Evolutionary conservation across 2,797 vertebrate species (phyloP).

Genomic region (Cyprinodon diabolis): DNA sequence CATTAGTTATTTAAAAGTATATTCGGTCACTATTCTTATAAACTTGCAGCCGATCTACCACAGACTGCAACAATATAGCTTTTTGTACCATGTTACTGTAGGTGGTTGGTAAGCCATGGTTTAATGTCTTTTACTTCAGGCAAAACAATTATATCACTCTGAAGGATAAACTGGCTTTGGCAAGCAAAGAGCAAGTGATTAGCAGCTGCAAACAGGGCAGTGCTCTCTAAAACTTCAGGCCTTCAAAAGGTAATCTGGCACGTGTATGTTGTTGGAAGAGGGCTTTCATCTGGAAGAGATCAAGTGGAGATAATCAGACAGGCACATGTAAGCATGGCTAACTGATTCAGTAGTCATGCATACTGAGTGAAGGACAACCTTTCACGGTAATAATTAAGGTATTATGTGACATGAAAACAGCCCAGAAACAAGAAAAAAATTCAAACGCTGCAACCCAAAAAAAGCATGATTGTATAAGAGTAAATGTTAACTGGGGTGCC

Average conservation of each 20-base stretch:
- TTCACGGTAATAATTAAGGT: background rate
- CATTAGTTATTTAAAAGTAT: too few species aligned
- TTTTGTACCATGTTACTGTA: too few species aligned
- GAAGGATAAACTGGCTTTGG: background rate
- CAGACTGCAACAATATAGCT: too few species aligned
- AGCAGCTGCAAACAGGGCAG: background rate
- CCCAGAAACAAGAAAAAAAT: background rate
- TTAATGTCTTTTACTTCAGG: too few species aligned
- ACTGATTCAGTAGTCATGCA: background rate
- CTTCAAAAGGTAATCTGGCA: too few species aligned
- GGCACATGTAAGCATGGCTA: background rate
- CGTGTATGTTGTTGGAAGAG: background rate
- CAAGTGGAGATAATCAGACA: background rate
- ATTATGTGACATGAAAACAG: background rate
- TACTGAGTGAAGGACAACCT: background rate
- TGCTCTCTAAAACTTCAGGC: background rate
- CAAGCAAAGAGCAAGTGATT: background rate
- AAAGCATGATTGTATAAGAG: background rate
- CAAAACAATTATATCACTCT: background rate
- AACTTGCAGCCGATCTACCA: too few species aligned
- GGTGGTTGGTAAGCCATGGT: too few species aligned
- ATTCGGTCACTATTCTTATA: too few species aligned
- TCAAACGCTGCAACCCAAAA: background rate
- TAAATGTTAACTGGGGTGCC: background rate
- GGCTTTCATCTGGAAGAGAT: background rate